Evolutionary conservation across 2,888 invertebrate species (phyloP).

Genomic region (Lochmaea crataegi): DNA sequence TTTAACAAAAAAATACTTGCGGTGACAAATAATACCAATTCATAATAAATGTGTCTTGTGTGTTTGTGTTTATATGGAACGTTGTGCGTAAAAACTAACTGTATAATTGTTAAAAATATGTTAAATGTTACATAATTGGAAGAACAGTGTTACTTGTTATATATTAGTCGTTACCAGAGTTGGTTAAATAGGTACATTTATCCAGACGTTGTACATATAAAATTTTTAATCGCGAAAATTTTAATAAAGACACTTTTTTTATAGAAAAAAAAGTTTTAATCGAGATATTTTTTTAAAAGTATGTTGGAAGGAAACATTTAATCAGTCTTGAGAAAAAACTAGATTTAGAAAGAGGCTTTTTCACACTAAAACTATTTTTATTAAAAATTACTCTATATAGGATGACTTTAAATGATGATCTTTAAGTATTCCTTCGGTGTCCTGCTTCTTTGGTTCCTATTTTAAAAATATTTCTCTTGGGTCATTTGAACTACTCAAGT

Average conservation of each 20-base stretch:
- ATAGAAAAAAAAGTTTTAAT: neutral
- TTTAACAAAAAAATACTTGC: neutral
- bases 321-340: neutral
- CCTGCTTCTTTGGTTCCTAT: no score
- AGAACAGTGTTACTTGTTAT: constrained; percentile 58
- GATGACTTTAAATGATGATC: no score
- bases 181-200: constrained; percentile 48
- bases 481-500: no score
- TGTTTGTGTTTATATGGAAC: constrained; percentile 48
- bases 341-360: neutral
- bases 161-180: constrained; percentile 58
- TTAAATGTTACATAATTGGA: constrained; percentile 54
- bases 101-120: constrained; percentile 55
- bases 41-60: constrained; percentile 27
- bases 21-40: neutral
- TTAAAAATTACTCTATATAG: no score
- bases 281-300: neutral
- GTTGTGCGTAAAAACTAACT: constrained; percentile 38
- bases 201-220: constrained; percentile 20
- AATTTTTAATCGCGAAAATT: neutral
- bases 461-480: no score
- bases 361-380: no score
- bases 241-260: constrained; percentile 1
- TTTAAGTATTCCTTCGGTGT: no score
- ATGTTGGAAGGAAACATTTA: neutral